phyloP scores from a whole-genome alignment of 2,797 vertebrate species.

The Anabas testudineus region DNA sequence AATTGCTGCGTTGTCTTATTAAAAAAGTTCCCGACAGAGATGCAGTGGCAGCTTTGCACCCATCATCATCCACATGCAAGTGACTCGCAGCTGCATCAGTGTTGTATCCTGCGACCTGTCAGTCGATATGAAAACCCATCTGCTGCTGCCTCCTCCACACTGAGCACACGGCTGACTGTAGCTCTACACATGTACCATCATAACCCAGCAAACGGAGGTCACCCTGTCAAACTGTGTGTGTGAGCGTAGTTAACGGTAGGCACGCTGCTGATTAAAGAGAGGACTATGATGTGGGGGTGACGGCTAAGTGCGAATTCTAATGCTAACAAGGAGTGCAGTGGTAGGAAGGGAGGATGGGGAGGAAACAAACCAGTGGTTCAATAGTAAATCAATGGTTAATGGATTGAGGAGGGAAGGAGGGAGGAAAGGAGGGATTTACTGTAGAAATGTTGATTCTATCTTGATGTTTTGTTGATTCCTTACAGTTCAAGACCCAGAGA shows the following conservation, averaged over 20 bases:
- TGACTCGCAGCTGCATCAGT: slow-evolving; percentile 4
- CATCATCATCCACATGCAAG: too few species aligned
- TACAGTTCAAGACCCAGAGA: too few species aligned
- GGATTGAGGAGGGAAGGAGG: not conserved
- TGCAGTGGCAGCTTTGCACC: too few species aligned
- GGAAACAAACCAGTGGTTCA: slow-evolving; percentile 13
- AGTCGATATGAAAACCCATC: slow-evolving; percentile 22
- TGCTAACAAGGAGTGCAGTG: slow-evolving; percentile 35
- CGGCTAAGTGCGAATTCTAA: slow-evolving; percentile 35
- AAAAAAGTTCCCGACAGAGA: too few species aligned
- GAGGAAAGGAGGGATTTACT: slow-evolving; percentile 11
- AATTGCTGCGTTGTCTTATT: too few species aligned
- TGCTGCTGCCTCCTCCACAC: slow-evolving; percentile 24
- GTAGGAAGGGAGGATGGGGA: too few species aligned
- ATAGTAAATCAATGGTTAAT: slow-evolving; percentile 47
- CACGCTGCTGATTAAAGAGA: slow-evolving; percentile 48
- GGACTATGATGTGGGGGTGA: slow-evolving; percentile 24
- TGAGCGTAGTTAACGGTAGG: slow-evolving; percentile 40
- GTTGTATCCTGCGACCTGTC: slow-evolving; percentile 8
- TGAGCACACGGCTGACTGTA: slow-evolving; percentile 17
- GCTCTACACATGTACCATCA: not conserved
- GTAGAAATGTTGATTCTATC: slow-evolving; percentile 19
- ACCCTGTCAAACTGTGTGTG: slow-evolving; percentile 5
- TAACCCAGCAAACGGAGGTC: slow-evolving; percentile 38
- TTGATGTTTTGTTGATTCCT: slow-evolving; percentile 6